These are phyloP conservation scores for Dipodomys ordii DNA, from an alignment of 2,113 vertebrate genomes.

Conservation along the genomic window DNA sequence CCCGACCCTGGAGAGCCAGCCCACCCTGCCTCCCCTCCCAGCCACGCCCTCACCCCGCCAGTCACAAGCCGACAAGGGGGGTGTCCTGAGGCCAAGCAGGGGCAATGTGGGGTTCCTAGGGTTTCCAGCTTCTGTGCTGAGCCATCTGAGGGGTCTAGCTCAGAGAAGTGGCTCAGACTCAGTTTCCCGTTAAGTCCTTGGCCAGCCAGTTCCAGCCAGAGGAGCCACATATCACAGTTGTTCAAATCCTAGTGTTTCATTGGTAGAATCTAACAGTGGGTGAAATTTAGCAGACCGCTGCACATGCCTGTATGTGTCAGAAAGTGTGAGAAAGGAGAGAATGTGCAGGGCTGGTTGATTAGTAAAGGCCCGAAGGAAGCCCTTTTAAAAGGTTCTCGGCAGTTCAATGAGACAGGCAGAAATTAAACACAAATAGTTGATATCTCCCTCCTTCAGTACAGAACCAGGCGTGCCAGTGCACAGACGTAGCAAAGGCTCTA, in stretches of 20 bases:
- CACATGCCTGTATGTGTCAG: neutral
- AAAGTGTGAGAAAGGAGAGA: neutral
- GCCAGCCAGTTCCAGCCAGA: neutral
- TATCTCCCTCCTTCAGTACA: neutral
- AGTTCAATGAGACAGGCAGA: neutral
- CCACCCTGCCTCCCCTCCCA: rapidly evolving
- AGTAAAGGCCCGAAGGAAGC: constrained; percentile 35
- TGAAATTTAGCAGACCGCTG: neutral
- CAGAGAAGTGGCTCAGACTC: neutral
- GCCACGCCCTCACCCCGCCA: neutral
- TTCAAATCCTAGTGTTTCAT: neutral
- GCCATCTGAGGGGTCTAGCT: neutral
- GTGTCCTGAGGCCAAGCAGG: neutral
- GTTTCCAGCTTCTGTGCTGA: neutral
- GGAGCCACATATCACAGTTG: neutral
- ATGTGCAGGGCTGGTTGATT: neutral
- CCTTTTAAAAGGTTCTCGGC: neutral
- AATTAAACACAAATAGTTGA: neutral
- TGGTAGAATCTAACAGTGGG: neutral
- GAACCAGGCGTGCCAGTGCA: neutral
- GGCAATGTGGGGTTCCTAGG: rapidly evolving
- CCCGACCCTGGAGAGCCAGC: too few relatives aligned
- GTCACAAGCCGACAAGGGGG: rapidly evolving
- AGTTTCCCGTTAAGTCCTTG: neutral
- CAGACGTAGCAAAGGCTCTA: neutral